Base-by-base conservation (phyloP, 64 coral and sea anemone genomes). In the Montipora capricornis region DNA sequence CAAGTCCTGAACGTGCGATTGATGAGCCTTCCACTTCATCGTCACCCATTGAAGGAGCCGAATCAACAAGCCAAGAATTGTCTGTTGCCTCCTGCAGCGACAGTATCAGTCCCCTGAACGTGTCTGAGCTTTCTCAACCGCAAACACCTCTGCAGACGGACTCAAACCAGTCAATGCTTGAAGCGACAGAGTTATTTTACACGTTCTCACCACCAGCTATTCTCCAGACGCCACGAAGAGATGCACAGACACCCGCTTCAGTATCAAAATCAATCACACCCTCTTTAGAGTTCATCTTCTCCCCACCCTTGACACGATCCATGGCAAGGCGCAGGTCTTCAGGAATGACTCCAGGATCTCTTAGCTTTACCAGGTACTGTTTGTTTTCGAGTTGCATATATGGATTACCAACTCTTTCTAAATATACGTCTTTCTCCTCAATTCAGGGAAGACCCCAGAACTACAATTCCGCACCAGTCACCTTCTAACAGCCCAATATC, bases 401-500 rank as follows among this genome's bases (percentile, higher is more conserved):
- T 4, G 22, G 7, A 3, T 14, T 17, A 78, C 6, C 29, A 29
- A 74, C 1, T 19, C 16, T 17, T 78, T 16, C 37, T 29, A 17
- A 19, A 55, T 62, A 20, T 75, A 69, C 20, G 93, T 93, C 48
- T 80, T 68, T 12, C 12, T 86, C 89, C 19, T 86, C 85, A 68
- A 55, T 69, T 58, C 26, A 75, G 83, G 19, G 79, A 90, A 75
- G 20, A 67, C 66, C 10, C 49, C 5, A 83, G 76, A 55, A 73
- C 57, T 53, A 19, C 12, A 17, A 98, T 91, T 68, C 97, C 97
- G 13, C 91, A 94, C 92, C 97, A 98, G 89, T 98, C 97, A 44
- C 94, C 97, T 8, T 93, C 97, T 8, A 92, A 98, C 55, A 98
- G 97, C 29, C 97, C 97, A 2, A 98, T 98, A 48, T 98, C 97